Conservation (phyloP, 2,797 vertebrate species). For the Phyllotis vaccarum region DNA sequence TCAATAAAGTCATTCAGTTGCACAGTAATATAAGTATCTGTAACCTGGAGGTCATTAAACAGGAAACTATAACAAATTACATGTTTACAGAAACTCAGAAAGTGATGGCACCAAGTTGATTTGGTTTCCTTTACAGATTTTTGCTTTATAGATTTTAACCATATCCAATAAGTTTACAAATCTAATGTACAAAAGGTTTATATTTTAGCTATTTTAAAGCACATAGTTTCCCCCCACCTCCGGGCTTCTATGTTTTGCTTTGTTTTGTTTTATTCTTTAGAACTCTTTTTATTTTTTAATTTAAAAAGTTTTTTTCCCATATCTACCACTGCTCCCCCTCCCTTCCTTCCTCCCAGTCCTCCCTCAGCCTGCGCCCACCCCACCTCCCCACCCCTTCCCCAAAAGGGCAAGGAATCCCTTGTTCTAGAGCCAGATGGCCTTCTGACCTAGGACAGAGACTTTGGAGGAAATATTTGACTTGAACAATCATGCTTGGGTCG, state of each 20-base stretch:
- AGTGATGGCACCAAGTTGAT: neutral
- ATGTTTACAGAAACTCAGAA: neutral
- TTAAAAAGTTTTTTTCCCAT: too few relatives aligned
- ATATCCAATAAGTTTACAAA: neutral
- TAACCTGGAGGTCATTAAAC: neutral
- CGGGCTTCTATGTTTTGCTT: neutral
- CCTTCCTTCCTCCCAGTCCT: too few relatives aligned
- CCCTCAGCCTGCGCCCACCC: too few relatives aligned
- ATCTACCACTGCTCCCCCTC: too few relatives aligned
- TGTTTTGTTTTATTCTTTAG: neutral
- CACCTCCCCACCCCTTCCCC: too few relatives aligned
- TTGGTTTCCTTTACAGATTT: neutral
- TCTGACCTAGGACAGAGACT: neutral
- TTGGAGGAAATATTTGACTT: neutral
- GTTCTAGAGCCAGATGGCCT: neutral
- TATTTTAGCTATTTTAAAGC: neutral
- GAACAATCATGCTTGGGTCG: neutral
- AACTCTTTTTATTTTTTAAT: too few relatives aligned
- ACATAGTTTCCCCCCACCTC: too few relatives aligned
- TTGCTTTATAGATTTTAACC: neutral
- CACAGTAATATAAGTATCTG: neutral
- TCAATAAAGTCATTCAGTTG: neutral
- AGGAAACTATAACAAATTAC: neutral
- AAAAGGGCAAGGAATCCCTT: too few relatives aligned
- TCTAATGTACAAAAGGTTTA: neutral